A percentile compares a stretch with the other conserved stretches of the same genome.
Conservation (phyloP, 2,888 invertebrate genomes). For the Meganola albula region DNA sequence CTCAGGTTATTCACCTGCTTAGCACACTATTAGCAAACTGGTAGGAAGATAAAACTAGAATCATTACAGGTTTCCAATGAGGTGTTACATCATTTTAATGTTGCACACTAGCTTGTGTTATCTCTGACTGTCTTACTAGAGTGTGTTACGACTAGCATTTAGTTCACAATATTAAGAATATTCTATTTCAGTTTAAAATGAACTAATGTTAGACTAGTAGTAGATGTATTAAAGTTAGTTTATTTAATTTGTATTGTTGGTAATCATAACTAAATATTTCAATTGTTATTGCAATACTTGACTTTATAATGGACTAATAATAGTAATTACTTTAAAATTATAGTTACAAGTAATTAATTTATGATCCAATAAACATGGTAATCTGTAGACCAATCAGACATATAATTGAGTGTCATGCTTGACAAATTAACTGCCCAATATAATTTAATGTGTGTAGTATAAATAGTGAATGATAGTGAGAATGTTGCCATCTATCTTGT, state of each 20-base stretch:
- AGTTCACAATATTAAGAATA: too few relatives aligned
- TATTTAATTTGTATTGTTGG: too few relatives aligned
- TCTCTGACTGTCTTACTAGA: conserved; percentile 32
- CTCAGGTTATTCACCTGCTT: conserved; percentile 33
- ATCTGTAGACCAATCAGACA: conserved; percentile 19
- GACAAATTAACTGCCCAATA: conserved; percentile 22
- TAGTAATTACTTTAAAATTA: conserved; percentile 22
- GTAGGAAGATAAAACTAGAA: conserved; percentile 34
- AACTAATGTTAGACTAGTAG: too few relatives aligned
- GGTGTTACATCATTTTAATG: conserved; percentile 35
- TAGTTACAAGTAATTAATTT: conserved; percentile 22
- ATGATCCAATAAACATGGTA: conserved; percentile 23
- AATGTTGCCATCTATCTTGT: conserved; percentile 10
- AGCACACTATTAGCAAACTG: conserved; percentile 31
- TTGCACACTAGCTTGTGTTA: conserved; percentile 34
- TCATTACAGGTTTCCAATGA: conserved; percentile 31
- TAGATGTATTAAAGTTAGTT: too few relatives aligned
- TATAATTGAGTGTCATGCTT: conserved; percentile 17
- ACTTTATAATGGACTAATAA: too few relatives aligned
- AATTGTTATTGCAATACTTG: too few relatives aligned
- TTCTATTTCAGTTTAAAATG: too few relatives aligned
- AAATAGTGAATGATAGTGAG: conserved; percentile 12
- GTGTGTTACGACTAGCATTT: conserved; percentile 26
- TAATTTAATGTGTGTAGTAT: conserved; percentile 14
- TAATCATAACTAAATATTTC: too few relatives aligned